Evolutionary conservation across 2,113 vertebrate genomes (phyloP).

Genomic region (Caretta caretta): DNA sequence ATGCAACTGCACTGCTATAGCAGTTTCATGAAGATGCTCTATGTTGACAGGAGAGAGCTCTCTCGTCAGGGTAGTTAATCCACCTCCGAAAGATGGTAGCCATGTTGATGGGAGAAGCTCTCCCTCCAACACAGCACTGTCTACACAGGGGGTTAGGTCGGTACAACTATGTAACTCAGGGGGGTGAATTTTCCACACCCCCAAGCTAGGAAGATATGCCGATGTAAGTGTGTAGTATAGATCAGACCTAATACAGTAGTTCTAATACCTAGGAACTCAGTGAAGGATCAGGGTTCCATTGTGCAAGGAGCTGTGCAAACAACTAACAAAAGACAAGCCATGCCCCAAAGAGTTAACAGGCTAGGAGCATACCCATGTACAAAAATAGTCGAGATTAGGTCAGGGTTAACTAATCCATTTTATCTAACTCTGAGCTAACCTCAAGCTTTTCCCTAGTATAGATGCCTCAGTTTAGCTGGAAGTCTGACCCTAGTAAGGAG

Average conservation of each 20-base stretch:
- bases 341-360: not conserved
- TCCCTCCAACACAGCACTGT: not conserved
- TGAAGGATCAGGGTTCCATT: not conserved
- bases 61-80: not conserved
- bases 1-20: not conserved
- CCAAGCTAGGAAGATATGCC: not conserved
- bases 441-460: not conserved
- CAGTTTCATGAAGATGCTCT: not conserved
- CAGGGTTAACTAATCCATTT: not conserved
- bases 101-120: not conserved
- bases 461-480: not conserved
- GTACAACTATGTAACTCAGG: not conserved
- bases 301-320: not conserved
- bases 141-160: not conserved
- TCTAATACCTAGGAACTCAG: not conserved
- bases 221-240: not conserved
- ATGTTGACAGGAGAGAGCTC: not conserved
- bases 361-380: not conserved
- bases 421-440: not conserved
- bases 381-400: not conserved
- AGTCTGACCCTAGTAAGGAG: not conserved
- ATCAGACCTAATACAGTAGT: not conserved
- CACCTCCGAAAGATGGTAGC: not conserved
- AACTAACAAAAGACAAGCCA: rapidly evolving
- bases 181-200: not conserved